Percentiles rank a stretch among this genome's conserved stretches.
These are phyloP conservation scores for Coenonympha glycerion DNA, from an alignment of 2,888 invertebrate genomes.

Conservation along the genomic window DNA sequence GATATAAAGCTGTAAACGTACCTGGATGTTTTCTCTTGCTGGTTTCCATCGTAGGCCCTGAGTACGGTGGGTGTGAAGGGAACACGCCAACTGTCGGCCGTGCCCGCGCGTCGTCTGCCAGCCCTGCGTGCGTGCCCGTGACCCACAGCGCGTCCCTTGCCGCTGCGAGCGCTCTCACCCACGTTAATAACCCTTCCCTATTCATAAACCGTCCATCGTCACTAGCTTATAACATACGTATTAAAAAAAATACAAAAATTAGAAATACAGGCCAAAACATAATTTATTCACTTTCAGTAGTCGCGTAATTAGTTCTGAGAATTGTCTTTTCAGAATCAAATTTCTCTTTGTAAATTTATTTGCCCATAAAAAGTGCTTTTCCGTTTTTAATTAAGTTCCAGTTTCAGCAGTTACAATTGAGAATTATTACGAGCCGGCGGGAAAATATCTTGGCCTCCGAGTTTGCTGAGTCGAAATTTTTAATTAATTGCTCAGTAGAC, in stretches of 20 bases:
- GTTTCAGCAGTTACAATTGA: slow-evolving; percentile 33
- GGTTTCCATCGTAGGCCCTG: slow-evolving; percentile 34
- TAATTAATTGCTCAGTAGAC: slow-evolving; percentile 73
- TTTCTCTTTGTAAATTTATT: slow-evolving; percentile 11
- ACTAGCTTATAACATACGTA: slow-evolving; percentile 11
- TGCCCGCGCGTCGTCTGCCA: slow-evolving; percentile 30
- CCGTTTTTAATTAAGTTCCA: slow-evolving; percentile 54
- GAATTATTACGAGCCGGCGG: slow-evolving; percentile 36
- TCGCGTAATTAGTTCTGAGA: slow-evolving; percentile 6
- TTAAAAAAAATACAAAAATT: neutral
- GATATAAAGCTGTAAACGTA: neutral
- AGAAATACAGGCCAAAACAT: neutral
- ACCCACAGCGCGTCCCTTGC: slow-evolving; percentile 66
- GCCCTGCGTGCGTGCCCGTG: slow-evolving; percentile 38
- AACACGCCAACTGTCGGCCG: slow-evolving; percentile 52
- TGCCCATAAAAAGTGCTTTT: slow-evolving; percentile 21
- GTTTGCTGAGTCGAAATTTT: slow-evolving; percentile 56
- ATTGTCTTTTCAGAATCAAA: slow-evolving; percentile 5
- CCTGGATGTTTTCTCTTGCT: slow-evolving; percentile 36
- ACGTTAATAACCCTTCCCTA: slow-evolving; percentile 64
- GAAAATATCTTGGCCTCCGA: slow-evolving; percentile 45
- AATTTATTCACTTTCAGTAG: neutral
- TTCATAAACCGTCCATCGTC: slow-evolving; percentile 52
- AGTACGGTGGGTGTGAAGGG: slow-evolving; percentile 31
- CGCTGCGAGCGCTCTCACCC: slow-evolving; percentile 60